These are phyloP conservation scores for Pycnonotus jocosus DNA, from an alignment of 2,113 vertebrate species.

Conservation along the genomic window DNA sequence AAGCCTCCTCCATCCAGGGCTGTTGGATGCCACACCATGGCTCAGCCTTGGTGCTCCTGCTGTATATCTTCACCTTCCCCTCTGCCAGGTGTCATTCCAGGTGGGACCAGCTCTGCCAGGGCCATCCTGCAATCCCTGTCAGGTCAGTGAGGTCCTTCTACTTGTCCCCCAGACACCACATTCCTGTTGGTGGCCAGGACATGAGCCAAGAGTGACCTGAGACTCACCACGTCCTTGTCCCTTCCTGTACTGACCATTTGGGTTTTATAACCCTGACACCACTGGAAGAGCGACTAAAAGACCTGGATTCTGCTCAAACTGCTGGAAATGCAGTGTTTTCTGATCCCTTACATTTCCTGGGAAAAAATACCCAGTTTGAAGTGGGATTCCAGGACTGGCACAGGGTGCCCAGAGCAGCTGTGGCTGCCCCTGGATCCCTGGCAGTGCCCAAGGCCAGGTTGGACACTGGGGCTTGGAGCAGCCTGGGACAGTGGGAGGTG, in stretches of 20 bases:
- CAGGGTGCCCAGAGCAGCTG: background rate
- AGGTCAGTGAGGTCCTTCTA: background rate
- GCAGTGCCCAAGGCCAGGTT: background rate
- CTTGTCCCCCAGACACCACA: background rate
- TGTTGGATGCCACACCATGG: fast-evolving
- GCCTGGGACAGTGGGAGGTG: background rate
- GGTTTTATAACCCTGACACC: background rate
- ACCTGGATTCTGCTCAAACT: background rate
- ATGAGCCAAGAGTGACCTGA: background rate
- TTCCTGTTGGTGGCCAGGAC: background rate
- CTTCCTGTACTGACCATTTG: fast-evolving
- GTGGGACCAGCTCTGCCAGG: background rate
- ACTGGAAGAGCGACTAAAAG: background rate
- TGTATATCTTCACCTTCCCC: fast-evolving
- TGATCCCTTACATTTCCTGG: background rate
- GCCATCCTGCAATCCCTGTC: background rate
- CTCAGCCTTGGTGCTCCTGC: background rate
- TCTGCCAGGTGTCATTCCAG: background rate
- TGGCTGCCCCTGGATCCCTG: background rate
- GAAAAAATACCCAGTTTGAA: fast-evolving
- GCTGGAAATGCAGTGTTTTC: background rate
- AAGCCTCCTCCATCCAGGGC: background rate
- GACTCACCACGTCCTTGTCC: background rate
- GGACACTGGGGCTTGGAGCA: background rate
- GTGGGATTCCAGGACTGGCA: background rate